Conservation (phyloP, 2,113 vertebrate species). For the Thunnus maccoyii region DNA sequence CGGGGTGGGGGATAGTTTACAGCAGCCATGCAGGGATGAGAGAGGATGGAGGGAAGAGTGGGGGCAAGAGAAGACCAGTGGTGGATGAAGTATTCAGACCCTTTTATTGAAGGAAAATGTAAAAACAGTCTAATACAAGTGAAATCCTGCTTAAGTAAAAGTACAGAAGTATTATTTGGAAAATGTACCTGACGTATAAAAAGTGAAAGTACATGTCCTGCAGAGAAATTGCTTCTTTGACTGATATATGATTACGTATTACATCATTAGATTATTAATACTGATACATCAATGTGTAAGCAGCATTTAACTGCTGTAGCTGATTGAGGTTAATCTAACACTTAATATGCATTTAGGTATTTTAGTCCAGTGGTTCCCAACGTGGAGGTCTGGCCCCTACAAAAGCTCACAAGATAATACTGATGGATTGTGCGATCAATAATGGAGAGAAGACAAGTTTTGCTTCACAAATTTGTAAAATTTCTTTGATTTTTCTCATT, state of each 20-base stretch:
- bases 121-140: neutral
- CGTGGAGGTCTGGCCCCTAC: neutral
- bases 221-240: too few relatives aligned
- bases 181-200: neutral
- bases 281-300: neutral
- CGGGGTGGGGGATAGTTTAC: conserved; percentile 13
- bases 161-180: neutral
- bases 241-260: neutral
- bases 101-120: neutral
- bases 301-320: too few relatives aligned
- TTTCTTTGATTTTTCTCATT: neutral
- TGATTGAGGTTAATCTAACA: neutral
- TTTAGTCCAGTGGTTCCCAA: neutral
- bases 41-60: neutral
- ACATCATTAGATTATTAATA: neutral
- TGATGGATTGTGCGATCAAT: neutral
- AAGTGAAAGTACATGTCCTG: too few relatives aligned
- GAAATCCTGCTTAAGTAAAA: too few relatives aligned
- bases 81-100: neutral
- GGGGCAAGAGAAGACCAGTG: neutral
- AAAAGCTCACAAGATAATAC: neutral
- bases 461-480: neutral
- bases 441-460: neutral
- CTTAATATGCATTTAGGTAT: neutral
- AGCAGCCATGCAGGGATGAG: conserved; percentile 10